Evolutionary conservation across 2,888 invertebrate species (phyloP).

Genomic region (Rhodophaea formosa): DNA sequence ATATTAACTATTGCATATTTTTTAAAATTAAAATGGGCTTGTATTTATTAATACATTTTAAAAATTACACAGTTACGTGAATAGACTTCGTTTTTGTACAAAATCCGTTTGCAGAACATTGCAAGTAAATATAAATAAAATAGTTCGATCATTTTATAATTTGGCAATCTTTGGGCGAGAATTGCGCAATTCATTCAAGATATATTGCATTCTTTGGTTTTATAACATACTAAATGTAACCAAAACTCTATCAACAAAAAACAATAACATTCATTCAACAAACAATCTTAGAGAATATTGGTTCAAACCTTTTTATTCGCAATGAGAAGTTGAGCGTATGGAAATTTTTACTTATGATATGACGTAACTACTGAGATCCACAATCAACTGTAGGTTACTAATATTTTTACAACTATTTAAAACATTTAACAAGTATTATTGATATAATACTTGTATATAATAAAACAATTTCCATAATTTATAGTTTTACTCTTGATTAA

Average conservation of each 20-base stretch:
- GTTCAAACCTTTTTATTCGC: constrained; percentile 43
- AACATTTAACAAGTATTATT: background rate
- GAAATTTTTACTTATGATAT: constrained; percentile 60
- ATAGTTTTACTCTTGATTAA: background rate
- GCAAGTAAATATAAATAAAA: background rate
- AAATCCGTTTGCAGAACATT: background rate
- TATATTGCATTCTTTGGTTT: constrained; percentile 14
- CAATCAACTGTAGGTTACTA: constrained; percentile 78
- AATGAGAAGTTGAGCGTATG: constrained; percentile 58
- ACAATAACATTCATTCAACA: constrained; percentile 20
- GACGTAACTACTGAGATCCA: constrained; percentile 75
- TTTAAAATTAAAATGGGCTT: background rate
- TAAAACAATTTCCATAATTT: background rate
- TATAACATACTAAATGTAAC: constrained; percentile 6
- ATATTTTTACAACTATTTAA: constrained; percentile 39
- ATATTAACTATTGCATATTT: background rate
- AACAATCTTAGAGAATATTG: constrained; percentile 50
- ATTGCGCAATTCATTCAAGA: background rate
- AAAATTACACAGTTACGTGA: background rate
- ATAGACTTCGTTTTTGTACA: background rate
- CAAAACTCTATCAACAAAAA: constrained; percentile 12
- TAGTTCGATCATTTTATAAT: background rate
- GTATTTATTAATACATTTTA: background rate
- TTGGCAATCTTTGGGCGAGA: constrained; percentile 8
- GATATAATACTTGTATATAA: no score